Percentiles rank a stretch among this genome's conserved stretches.
Evolutionary conservation across 2,797 vertebrate species (phyloP).

Genomic region (Gambusia yucatana): DNA sequence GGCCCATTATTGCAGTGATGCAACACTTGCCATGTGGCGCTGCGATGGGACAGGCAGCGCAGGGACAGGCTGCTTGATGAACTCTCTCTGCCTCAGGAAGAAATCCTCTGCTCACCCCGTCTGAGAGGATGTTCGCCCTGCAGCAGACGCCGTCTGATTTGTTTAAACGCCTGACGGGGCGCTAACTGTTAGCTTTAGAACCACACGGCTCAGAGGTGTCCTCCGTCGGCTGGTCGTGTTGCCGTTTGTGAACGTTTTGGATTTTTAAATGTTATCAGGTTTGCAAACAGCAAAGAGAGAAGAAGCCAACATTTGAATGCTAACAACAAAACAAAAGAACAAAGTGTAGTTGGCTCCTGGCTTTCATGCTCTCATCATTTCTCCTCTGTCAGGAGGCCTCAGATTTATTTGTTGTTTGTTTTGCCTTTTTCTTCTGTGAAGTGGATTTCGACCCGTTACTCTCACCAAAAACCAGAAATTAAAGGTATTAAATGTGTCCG

Average conservation of each 20-base stretch:
- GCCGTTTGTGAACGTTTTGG: not conserved
- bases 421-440: not conserved
- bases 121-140: constrained; percentile 14
- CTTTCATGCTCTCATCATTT: not conserved
- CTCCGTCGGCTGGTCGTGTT: not conserved
- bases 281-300: not conserved
- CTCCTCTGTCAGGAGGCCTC: not conserved
- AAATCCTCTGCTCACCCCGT: not conserved
- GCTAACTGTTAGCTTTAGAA: constrained; percentile 3
- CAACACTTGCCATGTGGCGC: constrained; percentile 63
- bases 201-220: not conserved
- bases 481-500: not conserved
- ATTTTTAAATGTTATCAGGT: not conserved
- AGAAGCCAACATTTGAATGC: not conserved
- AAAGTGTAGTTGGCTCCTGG: not conserved
- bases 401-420: not conserved
- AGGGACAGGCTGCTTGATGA: constrained; percentile 15
- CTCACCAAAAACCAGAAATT: not conserved
- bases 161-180: constrained; percentile 14
- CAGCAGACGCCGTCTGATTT: constrained; percentile 22
- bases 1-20: constrained; percentile 70
- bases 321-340: not conserved
- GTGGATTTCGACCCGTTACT: not conserved
- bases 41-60: constrained; percentile 36
- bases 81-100: constrained; percentile 35